phyloP scores from a whole-genome alignment of 2,888 invertebrate genomes.

The Furcula furcula region DNA sequence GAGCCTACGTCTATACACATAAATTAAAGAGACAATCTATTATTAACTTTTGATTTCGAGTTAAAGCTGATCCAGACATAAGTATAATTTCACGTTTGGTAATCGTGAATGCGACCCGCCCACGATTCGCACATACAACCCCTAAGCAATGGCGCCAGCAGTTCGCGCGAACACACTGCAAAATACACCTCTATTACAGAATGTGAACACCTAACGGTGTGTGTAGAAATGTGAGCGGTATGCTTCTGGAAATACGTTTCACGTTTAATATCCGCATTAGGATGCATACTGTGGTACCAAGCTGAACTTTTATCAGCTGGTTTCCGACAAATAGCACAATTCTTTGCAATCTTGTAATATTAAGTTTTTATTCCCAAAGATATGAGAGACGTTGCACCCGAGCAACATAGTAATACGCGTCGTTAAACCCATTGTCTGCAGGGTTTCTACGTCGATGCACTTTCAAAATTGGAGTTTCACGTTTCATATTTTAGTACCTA shows the following conservation, averaged over 20 bases:
- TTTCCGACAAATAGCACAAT: not conserved
- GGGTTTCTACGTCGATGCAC: conserved; percentile 20
- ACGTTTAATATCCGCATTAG: conserved; percentile 14
- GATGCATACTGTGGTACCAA: conserved; percentile 10
- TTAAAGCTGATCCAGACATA: no score
- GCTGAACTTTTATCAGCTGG: conserved; percentile 3
- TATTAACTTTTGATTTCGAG: no score
- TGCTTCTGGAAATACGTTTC: conserved; percentile 1
- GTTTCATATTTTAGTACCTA: conserved; percentile 11
- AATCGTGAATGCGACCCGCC: conserved; percentile 1
- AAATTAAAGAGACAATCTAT: no score
- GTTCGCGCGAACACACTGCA: conserved; percentile 4
- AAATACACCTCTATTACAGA: conserved; percentile 10
- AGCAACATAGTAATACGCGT: conserved; percentile 17
- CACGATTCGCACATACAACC: conserved; percentile 6
- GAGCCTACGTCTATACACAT: no score
- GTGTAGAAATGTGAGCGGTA: conserved; percentile 7
- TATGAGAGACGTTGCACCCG: conserved; percentile 11
- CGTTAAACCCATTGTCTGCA: conserved; percentile 17
- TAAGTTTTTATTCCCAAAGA: conserved; percentile 8
- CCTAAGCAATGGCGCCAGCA: conserved; percentile 7
- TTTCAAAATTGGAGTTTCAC: conserved; percentile 17
- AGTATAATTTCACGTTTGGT: not conserved
- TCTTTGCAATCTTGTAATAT: conserved; percentile 5
- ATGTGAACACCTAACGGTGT: conserved; percentile 11